phyloP scores from a whole-genome alignment of 2,888 invertebrate genomes.

The Microctonus aethiopoides region DNA sequence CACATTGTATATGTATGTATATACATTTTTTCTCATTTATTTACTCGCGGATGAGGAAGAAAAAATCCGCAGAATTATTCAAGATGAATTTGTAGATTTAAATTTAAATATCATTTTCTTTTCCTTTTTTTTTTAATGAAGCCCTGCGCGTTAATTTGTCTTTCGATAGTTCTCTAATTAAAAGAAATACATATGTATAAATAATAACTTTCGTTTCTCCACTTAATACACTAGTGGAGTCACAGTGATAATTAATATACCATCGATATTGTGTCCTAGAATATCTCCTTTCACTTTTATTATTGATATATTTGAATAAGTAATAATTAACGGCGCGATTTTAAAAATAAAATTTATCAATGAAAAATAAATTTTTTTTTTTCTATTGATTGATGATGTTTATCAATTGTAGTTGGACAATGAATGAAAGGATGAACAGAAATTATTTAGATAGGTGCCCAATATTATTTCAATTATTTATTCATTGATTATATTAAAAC shows the following conservation, averaged over 20 bases:
- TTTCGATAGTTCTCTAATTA: neutral
- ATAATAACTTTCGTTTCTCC: neutral
- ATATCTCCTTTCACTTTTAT: neutral
- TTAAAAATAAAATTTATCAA: constrained; percentile 1
- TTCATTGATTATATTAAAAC: constrained; percentile 44
- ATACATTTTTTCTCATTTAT: neutral
- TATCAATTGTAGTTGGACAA: constrained; percentile 17
- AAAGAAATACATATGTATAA: neutral
- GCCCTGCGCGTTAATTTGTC: constrained; percentile 1
- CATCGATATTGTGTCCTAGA: neutral
- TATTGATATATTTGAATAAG: neutral
- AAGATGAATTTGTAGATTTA: neutral
- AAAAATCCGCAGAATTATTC: neutral
- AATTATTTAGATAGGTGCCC: too few relatives aligned
- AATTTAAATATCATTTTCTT: neutral
- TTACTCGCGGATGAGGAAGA: neutral
- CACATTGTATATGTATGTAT: constrained; percentile 12
- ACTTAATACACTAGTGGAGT: neutral
- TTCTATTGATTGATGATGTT: neutral
- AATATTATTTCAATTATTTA: too few relatives aligned
- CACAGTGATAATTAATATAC: constrained; percentile 12
- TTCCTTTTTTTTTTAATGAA: neutral
- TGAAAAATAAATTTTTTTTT: too few relatives aligned
- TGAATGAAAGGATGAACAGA: neutral
- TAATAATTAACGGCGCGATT: constrained; percentile 11